A percentile compares a stretch with the other conserved stretches of the same genome.
phyloP scores from a whole-genome alignment of 1,140 invertebrate species.

The Calliopsis andreniformis region DNA sequence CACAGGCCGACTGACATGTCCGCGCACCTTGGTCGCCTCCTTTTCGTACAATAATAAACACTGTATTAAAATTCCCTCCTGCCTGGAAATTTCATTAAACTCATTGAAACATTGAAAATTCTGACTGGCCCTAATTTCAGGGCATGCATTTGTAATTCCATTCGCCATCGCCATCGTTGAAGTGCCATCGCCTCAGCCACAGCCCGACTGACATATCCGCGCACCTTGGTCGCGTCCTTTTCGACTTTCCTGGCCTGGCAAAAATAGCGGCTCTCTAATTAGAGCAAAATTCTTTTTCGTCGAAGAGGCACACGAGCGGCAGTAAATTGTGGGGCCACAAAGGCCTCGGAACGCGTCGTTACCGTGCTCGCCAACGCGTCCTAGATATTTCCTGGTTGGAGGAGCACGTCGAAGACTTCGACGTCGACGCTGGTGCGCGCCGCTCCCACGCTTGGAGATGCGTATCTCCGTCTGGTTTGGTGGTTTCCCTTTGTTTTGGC shows the following conservation, averaged over 20 bases:
- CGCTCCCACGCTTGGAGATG: constrained; percentile 58
- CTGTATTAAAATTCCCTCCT: no score
- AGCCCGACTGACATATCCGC: no score
- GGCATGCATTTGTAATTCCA: background rate
- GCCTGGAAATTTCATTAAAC: no score
- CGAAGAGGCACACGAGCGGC: background rate
- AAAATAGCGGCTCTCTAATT: background rate
- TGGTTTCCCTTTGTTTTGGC: constrained; percentile 59
- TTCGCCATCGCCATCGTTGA: background rate
- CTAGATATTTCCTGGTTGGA: constrained; percentile 54
- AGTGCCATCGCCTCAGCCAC: no score
- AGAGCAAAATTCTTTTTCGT: constrained; percentile 10
- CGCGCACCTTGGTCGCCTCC: no score
- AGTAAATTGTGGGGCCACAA: constrained; percentile 19
- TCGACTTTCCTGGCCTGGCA: background rate
- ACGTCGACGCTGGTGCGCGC: constrained; percentile 14
- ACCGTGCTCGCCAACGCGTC: constrained; percentile 27
- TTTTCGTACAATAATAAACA: no score
- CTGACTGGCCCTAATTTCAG: background rate
- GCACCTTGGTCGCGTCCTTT: background rate
- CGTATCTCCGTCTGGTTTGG: constrained; percentile 55
- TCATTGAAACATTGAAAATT: no score
- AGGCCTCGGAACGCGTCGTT: constrained; percentile 8
- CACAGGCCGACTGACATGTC: no score
- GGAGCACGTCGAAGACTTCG: constrained; percentile 42